These are phyloP conservation scores for Phalera bucephala DNA, from an alignment of 2,888 invertebrate species.

Conservation along the genomic window DNA sequence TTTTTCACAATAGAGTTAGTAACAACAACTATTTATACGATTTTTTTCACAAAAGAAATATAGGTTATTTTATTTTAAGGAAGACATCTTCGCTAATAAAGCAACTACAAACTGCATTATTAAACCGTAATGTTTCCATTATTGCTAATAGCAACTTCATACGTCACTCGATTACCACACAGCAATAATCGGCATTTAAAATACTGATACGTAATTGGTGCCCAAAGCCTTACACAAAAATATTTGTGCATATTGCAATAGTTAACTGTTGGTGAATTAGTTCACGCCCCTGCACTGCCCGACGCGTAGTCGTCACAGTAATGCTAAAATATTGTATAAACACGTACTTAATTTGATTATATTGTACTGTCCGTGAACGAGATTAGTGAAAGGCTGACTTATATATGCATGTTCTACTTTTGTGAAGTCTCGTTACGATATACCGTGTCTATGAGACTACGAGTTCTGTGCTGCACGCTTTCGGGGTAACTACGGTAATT, in stretches of 20 bases:
- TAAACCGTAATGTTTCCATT: no score
- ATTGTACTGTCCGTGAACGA: slow-evolving; percentile 50
- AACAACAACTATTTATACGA: no score
- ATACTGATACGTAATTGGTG: slow-evolving; percentile 43
- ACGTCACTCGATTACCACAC: slow-evolving; percentile 24
- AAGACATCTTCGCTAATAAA: no score
- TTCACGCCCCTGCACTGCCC: slow-evolving; percentile 66
- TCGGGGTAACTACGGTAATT: slow-evolving; percentile 3
- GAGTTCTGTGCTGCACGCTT: slow-evolving; percentile 38
- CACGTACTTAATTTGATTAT: slow-evolving; percentile 43
- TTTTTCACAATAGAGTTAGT: no score
- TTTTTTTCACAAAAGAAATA: no score
- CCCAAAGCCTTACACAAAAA: slow-evolving; percentile 41
- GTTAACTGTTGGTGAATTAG: slow-evolving; percentile 48
- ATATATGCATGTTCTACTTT: slow-evolving; percentile 60
- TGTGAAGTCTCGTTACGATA: slow-evolving; percentile 49
- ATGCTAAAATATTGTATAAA: slow-evolving; percentile 45
- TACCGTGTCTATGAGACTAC: slow-evolving; percentile 31
- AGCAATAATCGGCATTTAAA: slow-evolving; percentile 31
- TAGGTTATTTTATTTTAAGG: no score
- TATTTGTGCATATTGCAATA: slow-evolving; percentile 58
- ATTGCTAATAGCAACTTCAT: slow-evolving; percentile 25
- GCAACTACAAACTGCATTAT: no score
- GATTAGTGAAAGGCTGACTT: slow-evolving; percentile 49
- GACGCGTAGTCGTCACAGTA: slow-evolving; percentile 58